Conservation (phyloP, 2,797 vertebrate species). For the Pseudochaenichthys georgianus region DNA sequence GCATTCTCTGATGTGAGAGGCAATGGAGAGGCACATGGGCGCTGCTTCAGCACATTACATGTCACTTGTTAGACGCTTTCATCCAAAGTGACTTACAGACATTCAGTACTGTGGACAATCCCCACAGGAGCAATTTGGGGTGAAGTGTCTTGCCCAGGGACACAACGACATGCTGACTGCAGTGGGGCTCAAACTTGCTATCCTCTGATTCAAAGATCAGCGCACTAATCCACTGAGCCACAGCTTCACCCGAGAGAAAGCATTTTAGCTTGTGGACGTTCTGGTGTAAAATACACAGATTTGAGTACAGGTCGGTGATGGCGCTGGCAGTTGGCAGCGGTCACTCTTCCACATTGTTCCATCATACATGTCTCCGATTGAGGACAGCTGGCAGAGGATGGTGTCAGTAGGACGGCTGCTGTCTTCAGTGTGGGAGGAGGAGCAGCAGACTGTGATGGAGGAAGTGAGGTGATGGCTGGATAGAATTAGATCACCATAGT, state of each 20-base stretch:
- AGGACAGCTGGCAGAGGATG: slow-evolving; percentile 58
- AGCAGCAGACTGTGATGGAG: slow-evolving; percentile 40
- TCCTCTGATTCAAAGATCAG: too few species aligned
- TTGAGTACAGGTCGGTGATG: slow-evolving; percentile 29
- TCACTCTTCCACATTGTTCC: slow-evolving; percentile 21
- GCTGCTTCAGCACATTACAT: neutral
- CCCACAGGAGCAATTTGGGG: too few species aligned
- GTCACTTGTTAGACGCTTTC: too few species aligned
- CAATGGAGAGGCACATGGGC: neutral
- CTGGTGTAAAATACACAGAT: slow-evolving; percentile 45
- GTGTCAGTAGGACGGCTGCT: slow-evolving; percentile 47
- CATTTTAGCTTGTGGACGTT: slow-evolving; percentile 42
- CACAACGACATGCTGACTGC: too few species aligned
- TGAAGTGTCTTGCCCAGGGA: too few species aligned
- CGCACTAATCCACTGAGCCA: too few species aligned
- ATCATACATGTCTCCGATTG: slow-evolving; percentile 46
- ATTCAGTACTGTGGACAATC: too few species aligned
- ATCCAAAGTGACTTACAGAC: too few species aligned
- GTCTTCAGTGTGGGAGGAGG: slow-evolving; percentile 64
- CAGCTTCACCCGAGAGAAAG: slow-evolving; percentile 1
- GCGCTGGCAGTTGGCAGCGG: slow-evolving; percentile 15
- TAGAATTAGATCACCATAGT: slow-evolving; percentile 47
- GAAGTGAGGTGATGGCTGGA: slow-evolving; percentile 49
- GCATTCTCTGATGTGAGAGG: slow-evolving; percentile 4
- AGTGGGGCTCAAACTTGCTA: too few species aligned